Base-by-base conservation (phyloP, 2,888 invertebrate genomes). In the Clunio marinus region DNA sequence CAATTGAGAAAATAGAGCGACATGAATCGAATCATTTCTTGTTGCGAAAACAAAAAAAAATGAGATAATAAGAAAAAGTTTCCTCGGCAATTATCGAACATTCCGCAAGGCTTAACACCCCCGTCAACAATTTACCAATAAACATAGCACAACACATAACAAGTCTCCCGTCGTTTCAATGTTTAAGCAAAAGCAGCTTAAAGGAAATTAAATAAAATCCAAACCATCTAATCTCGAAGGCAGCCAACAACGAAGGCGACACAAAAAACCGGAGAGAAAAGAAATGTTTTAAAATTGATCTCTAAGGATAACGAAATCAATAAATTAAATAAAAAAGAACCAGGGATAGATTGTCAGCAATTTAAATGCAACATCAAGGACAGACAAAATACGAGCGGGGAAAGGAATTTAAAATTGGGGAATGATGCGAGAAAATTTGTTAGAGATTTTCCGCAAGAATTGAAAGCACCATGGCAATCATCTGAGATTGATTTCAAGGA, bases 161-260 rank as follows among this genome's bases (percentile, higher is more conserved):
- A 66, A 66, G 55, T 35, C 51, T 35, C 66, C 66, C 55, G 32
- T 46, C 28, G 66, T 32, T 22, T 66, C 46, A 27, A 46, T 15
- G 25, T 32, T 28, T 46, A 27, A 55, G 55, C 46, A 27, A 20
- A 24, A n/a, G 51, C 51, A 35, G 66, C 66, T 66, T 66, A 66
- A 57, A 66, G 66, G 28, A 66, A 66, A 55, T 66, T 55, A 66
- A 66, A 55, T 55, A 66, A 66, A 66, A 66, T 66, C 32, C 66
- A 17, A 57, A 24, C 32, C 20, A 25, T 24, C 63, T 46, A 63
- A 46, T 66, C 55, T 45, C 66, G 13, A 2, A 5, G 57, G 25
- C 57, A 57, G 25, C 5, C 20, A 8, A 55, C 20, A 17, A 55
- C 7, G 55, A 55, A 8, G 24, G n/a, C 24, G n/a, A n/a, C n/a